Conservation (phyloP, 1,140 invertebrate genomes). For the Zaprionus tsacasi region DNA sequence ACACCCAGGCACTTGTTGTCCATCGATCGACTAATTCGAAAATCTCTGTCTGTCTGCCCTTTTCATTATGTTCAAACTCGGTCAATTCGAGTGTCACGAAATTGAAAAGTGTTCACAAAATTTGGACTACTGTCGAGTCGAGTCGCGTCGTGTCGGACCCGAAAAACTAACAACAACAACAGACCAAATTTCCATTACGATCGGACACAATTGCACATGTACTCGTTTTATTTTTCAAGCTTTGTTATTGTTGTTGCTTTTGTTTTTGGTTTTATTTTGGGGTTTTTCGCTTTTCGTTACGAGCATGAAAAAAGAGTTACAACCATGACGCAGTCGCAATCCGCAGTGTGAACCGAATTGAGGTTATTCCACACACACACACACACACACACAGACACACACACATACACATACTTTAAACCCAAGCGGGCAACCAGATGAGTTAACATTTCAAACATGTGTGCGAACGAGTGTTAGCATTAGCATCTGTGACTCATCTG, state of each 20-base stretch:
- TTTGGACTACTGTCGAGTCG: slow-evolving; percentile 55
- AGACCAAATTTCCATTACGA: slow-evolving; percentile 17
- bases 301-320: slow-evolving; percentile 47
- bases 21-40: slow-evolving; percentile 21
- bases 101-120: slow-evolving; percentile 60
- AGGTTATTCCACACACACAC: slow-evolving; percentile 59
- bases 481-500: slow-evolving; percentile 64
- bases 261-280: slow-evolving; percentile 47
- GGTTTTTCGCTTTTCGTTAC: slow-evolving; percentile 31
- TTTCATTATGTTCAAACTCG: slow-evolving; percentile 45
- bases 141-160: not conserved
- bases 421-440: slow-evolving; percentile 43
- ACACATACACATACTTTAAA: slow-evolving; percentile 6
- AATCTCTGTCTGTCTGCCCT: slow-evolving; percentile 46
- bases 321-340: slow-evolving; percentile 72
- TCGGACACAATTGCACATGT: slow-evolving; percentile 42
- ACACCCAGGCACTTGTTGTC: slow-evolving; percentile 8
- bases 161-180: slow-evolving; percentile 8
- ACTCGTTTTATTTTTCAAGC: slow-evolving; percentile 12
- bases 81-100: slow-evolving; percentile 74
- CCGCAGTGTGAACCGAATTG: slow-evolving; percentile 67
- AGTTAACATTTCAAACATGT: slow-evolving; percentile 69
- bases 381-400: slow-evolving; percentile 34
- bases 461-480: slow-evolving; percentile 27
- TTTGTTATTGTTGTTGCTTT: slow-evolving; percentile 12